Evolutionary conservation across 2,113 vertebrate species (phyloP).

Genomic region (Megaleporinus macrocephalus): DNA sequence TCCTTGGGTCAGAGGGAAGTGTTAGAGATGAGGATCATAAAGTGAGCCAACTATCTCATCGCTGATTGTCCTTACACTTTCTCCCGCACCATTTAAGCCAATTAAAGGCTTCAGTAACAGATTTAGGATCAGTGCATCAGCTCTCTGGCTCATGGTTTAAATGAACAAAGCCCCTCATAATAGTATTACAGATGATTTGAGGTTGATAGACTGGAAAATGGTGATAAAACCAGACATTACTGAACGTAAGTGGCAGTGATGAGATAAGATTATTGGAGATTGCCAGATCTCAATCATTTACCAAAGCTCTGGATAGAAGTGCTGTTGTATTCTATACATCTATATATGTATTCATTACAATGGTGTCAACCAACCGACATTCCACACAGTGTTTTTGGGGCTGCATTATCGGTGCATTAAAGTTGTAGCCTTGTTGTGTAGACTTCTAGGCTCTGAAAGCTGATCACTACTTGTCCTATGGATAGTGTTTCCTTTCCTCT

Average conservation of each 20-base stretch:
- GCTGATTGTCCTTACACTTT: background rate
- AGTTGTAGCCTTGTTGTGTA: constrained; percentile 53
- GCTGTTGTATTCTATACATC: background rate
- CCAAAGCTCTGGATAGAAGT: no score
- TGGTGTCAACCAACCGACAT: background rate
- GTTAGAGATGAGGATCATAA: background rate
- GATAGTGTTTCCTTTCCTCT: constrained; percentile 47
- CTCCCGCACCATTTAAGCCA: background rate
- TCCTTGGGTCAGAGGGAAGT: background rate
- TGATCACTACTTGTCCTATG: constrained; percentile 14
- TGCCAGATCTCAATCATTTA: no score
- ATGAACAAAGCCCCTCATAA: background rate
- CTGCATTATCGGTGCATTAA: constrained; percentile 62
- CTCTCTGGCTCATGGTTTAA: background rate
- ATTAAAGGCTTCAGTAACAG: background rate
- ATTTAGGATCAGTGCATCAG: background rate
- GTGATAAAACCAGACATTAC: background rate
- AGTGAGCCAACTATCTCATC: background rate
- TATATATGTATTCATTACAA: background rate
- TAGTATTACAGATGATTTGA: background rate
- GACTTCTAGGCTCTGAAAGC: constrained; percentile 33
- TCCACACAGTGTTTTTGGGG: constrained; percentile 13
- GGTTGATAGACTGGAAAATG: background rate
- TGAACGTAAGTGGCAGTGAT: no score
- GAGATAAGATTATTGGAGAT: no score